These are phyloP conservation scores for Operophtera brumata DNA, from an alignment of 2,888 invertebrate species.

Conservation along the genomic window DNA sequence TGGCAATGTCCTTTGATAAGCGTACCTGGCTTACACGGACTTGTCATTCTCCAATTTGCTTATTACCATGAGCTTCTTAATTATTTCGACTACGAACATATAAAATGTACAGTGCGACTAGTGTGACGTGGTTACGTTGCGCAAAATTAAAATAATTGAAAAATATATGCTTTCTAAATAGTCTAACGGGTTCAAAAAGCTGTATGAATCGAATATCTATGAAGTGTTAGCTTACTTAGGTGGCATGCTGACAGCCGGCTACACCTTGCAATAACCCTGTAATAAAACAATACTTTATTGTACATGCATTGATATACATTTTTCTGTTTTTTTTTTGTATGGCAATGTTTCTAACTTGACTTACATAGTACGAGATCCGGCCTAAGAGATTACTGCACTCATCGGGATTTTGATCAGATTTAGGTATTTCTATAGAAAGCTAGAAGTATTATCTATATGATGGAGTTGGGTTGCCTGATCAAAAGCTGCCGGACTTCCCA, in stretches of 20 bases:
- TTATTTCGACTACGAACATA: not conserved
- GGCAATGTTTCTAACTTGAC: too few species aligned
- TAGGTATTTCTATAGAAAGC: too few species aligned
- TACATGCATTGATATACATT: not conserved
- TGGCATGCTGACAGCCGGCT: constrained; percentile 70
- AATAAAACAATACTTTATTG: constrained; percentile 62
- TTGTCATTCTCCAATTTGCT: not conserved
- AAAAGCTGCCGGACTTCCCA: too few species aligned
- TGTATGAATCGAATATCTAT: constrained; percentile 28
- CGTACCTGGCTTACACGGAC: not conserved
- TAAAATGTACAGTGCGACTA: not conserved
- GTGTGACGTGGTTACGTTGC: not conserved
- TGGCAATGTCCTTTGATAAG: too few species aligned
- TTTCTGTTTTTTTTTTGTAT: not conserved
- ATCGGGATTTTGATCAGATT: too few species aligned
- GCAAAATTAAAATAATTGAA: not conserved
- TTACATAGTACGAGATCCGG: too few species aligned
- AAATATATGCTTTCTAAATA: not conserved
- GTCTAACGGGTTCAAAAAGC: not conserved
- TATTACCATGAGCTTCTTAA: not conserved
- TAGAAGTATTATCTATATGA: too few species aligned
- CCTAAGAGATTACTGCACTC: too few species aligned
- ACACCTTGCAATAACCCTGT: constrained; percentile 71
- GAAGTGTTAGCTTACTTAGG: constrained; percentile 69
- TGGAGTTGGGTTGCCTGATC: too few species aligned